phyloP scores from a whole-genome alignment of 2,888 invertebrate genomes.

The Troides oblongomaculatus region DNA sequence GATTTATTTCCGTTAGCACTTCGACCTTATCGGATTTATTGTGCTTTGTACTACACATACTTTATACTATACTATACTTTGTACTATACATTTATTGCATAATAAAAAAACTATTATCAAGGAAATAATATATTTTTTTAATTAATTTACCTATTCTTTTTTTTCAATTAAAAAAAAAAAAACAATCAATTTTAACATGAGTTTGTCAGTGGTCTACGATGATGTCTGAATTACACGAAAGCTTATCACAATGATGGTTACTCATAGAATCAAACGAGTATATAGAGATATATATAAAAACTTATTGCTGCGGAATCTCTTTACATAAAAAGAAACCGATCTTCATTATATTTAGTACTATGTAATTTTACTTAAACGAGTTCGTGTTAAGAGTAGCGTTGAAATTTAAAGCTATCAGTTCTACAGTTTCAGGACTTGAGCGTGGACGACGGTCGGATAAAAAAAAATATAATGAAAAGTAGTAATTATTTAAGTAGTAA shows the following conservation, averaged over 20 bases:
- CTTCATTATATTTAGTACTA: background rate
- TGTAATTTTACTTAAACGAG: constrained; percentile 13
- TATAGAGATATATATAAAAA: background rate
- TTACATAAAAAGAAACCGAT: background rate
- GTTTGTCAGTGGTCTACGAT: too few relatives aligned
- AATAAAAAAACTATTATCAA: too few relatives aligned
- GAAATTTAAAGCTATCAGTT: constrained; percentile 21
- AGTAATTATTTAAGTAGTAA: background rate
- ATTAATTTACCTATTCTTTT: too few relatives aligned
- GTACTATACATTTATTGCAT: too few relatives aligned
- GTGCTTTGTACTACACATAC: background rate
- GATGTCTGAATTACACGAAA: too few relatives aligned
- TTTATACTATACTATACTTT: too few relatives aligned
- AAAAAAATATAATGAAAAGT: background rate
- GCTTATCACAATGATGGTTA: background rate
- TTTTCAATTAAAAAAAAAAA: too few relatives aligned
- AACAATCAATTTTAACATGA: too few relatives aligned
- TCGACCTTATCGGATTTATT: too few relatives aligned
- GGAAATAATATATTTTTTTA: too few relatives aligned
- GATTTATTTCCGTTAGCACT: too few relatives aligned
- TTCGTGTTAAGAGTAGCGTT: constrained; percentile 5
- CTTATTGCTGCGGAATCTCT: background rate
- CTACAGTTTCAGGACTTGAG: constrained; percentile 11
- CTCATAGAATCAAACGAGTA: background rate
- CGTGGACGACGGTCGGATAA: constrained; percentile 22